These are phyloP conservation scores for Parapsyche elsis DNA, from an alignment of 1,140 invertebrate species.

Conservation along the genomic window DNA sequence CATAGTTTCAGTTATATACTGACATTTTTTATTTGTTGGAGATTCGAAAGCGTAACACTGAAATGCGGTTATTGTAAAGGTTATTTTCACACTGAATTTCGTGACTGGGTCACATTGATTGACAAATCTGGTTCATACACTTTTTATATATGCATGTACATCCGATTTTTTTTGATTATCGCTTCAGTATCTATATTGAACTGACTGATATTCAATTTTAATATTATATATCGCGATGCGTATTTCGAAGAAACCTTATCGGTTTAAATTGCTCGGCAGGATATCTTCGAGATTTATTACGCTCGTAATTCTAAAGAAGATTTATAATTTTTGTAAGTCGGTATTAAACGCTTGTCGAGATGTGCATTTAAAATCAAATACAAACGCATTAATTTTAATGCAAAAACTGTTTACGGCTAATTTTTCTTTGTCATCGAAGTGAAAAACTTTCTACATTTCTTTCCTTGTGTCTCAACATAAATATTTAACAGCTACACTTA, in stretches of 20 bases:
- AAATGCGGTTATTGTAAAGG: not conserved
- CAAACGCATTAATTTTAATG: not conserved
- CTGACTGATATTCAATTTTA: not conserved
- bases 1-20: too few relatives aligned
- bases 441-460: conserved; percentile 2
- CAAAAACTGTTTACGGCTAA: not conserved
- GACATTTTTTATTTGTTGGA: too few relatives aligned
- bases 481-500: not conserved
- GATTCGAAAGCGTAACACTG: not conserved
- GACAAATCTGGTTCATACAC: not conserved
- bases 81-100: not conserved
- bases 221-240: too few relatives aligned
- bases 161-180: not conserved
- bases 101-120: conserved; percentile 8
- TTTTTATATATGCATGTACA: not conserved
- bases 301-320: too few relatives aligned
- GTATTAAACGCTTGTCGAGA: too few relatives aligned
- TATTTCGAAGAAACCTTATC: too few relatives aligned
- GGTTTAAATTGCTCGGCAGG: too few relatives aligned
- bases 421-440: conserved; percentile 10
- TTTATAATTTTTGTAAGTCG: too few relatives aligned
- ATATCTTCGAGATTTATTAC: too few relatives aligned
- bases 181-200: not conserved
- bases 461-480: not conserved
- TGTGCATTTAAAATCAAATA: not conserved